These are phyloP conservation scores for Prosopocoilus inquinatus DNA, from an alignment of 2,888 invertebrate species.

Conservation along the genomic window DNA sequence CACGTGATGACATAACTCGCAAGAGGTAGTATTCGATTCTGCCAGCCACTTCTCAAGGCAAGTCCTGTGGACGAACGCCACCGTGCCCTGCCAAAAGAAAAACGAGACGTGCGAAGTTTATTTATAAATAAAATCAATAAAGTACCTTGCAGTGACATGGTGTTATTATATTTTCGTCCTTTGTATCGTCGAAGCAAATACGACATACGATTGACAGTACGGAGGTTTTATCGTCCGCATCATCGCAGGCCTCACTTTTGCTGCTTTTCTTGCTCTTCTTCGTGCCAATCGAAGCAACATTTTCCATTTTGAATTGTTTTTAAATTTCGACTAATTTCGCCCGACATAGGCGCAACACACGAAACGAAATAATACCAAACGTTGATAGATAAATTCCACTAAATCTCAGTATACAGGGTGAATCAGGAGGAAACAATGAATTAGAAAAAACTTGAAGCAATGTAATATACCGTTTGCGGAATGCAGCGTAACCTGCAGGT, in stretches of 20 bases:
- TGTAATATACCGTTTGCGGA: too few species aligned
- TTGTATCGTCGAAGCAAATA: slow-evolving; percentile 54
- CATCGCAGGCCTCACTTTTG: slow-evolving; percentile 12
- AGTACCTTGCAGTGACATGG: slow-evolving; percentile 55
- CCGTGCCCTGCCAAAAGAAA: slow-evolving; percentile 61
- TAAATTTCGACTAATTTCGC: background rate
- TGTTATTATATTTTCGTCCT: slow-evolving; percentile 50
- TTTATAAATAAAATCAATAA: slow-evolving; percentile 10
- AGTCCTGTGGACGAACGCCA: slow-evolving; percentile 69
- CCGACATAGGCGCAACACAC: slow-evolving; percentile 6
- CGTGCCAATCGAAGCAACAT: slow-evolving; percentile 5
- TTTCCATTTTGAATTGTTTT: slow-evolving; percentile 11
- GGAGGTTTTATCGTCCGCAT: slow-evolving; percentile 32
- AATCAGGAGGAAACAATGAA: too few species aligned
- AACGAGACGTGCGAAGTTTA: background rate
- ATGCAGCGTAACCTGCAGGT: too few species aligned
- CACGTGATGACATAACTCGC: slow-evolving; percentile 70
- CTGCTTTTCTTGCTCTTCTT: slow-evolving; percentile 12
- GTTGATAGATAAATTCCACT: background rate
- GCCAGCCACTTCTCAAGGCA: slow-evolving; percentile 77
- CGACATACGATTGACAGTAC: slow-evolving; percentile 49
- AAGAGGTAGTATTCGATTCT: slow-evolving; percentile 66
- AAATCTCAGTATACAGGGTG: too few species aligned
- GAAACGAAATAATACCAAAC: slow-evolving; percentile 6
- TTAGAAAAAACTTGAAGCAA: too few species aligned